phyloP scores from a whole-genome alignment of 2,113 vertebrate species.

The Gila orcuttii region DNA sequence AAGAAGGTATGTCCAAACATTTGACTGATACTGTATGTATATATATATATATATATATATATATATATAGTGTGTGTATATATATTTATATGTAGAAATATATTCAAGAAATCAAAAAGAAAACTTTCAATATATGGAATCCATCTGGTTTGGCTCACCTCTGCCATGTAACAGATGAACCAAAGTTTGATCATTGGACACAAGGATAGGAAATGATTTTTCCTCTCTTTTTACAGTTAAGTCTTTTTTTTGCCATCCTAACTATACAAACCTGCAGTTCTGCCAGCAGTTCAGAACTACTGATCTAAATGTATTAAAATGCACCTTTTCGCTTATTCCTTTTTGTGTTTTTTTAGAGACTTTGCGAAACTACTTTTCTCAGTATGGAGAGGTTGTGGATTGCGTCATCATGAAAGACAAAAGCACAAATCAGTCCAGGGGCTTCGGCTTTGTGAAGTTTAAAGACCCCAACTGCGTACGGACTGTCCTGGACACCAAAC shows the following conservation, averaged over 20 bases:
- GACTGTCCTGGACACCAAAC: constrained; percentile 96
- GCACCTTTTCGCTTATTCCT: background rate
- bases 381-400: constrained; percentile 98
- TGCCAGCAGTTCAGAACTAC: background rate
- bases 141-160: background rate
- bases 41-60: too few relatives aligned
- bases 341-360: constrained; percentile 83
- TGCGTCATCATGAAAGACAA: constrained; percentile 99
- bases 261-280: background rate
- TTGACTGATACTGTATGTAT: background rate
- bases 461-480: constrained; percentile 99
- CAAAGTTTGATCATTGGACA: background rate
- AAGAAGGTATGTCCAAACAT: background rate
- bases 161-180: background rate
- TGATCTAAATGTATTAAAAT: background rate
- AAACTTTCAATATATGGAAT: background rate
- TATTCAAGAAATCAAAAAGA: too few relatives aligned
- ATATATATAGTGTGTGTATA: too few relatives aligned
- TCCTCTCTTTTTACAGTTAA: background rate
- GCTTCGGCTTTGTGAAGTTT: constrained; percentile 99
- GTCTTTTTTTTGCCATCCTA: background rate
- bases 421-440: constrained; percentile 98
- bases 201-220: background rate
- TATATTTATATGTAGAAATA: too few relatives aligned
- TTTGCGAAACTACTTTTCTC: constrained; percentile 96